phyloP scores from a whole-genome alignment of 2,797 vertebrate species.

The Sebastes vulpes region DNA sequence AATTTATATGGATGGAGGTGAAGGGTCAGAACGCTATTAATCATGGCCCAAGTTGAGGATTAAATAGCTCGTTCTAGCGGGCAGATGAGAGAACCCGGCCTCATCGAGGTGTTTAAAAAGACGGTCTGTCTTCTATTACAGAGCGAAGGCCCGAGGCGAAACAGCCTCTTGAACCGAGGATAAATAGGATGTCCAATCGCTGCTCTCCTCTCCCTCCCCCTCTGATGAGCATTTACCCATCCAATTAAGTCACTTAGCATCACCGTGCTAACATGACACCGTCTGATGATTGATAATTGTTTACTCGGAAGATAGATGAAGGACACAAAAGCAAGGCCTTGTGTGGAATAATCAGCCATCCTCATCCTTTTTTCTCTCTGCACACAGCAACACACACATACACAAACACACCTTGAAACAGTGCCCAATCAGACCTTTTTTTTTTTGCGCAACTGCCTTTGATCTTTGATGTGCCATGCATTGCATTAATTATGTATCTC shows the following conservation, averaged over 20 bases:
- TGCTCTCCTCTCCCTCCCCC: neutral
- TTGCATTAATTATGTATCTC: conserved; percentile 86
- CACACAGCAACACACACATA: conserved; percentile 17
- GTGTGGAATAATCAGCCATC: conserved; percentile 4
- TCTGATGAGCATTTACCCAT: conserved; percentile 21
- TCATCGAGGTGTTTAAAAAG: conserved; percentile 79
- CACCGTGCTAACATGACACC: conserved; percentile 7
- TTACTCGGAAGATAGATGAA: conserved; percentile 20
- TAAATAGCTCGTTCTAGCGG: conserved; percentile 78
- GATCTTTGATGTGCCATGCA: conserved; percentile 84
- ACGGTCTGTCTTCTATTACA: conserved; percentile 85
- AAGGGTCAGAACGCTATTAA: conserved; percentile 85
- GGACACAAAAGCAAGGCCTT: neutral
- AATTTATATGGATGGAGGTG: conserved; percentile 82
- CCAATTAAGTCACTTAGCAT: conserved; percentile 50
- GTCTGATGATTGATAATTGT: conserved; percentile 28
- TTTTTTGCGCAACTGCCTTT: conserved; percentile 74
- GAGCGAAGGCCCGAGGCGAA: conserved; percentile 69
- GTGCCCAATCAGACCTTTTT: conserved; percentile 67
- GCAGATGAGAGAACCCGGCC: conserved; percentile 75
- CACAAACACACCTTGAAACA: conserved; percentile 65
- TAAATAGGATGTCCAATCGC: conserved; percentile 51
- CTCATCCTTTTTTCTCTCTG: neutral
- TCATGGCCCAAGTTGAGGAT: conserved; percentile 80
- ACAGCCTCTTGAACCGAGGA: conserved; percentile 61